Evolutionary conservation across 2,113 vertebrate genomes (phyloP), one percentile per base, ranked within the genome.

Genomic region (Sylvilagus bachmani): DNA sequence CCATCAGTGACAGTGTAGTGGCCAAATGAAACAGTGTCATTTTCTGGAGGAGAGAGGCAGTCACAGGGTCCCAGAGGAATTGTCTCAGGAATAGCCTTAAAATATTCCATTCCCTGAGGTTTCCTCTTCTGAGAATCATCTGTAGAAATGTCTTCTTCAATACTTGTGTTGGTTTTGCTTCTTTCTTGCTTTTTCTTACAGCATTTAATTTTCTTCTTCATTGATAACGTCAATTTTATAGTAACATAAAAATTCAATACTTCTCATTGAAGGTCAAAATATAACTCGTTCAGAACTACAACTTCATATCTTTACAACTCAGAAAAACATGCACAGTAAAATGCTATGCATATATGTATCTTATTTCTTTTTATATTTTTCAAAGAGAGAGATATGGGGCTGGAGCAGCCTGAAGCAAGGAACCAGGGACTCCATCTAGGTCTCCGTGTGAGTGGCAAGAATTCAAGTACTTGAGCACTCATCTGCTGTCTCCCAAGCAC

Each of bases 71-170:
- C 21, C 78, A 75, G 53, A 62, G 25, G 55, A 86, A 90, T 8
- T 38, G 44, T 66, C 14, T 49, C 36, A 62, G n/a, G 14, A 66
- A 70, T 4, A 27, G 19, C 80, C 89, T n/a, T n/a, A 71, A 89
- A 82, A 66, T 84, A 70, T 58, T 69, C 29, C 21, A 5, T 16
- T 85, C 14, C 21, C 75, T 86, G 29, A 77, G 16, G 14, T 86
- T 93, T 90, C 24, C 8, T 67, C 66, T 67, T 75, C 33, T 67
- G 33, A 88, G 38, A 82, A 53, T 92, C 16, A 81, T 44, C 69
- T 82, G 19, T 61, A 86, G 53, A 92, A 86, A 94, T 78, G 61
- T 14, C 58, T 64, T 87, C 53, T 74, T 71, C 92, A 81, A 78
- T 17, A 58, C 13, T 58, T 58, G 13, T 10, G 29, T 6, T 90